These are phyloP conservation scores for Notarius lentiginosus DNA, from an alignment of 2,113 vertebrate genomes.

Conservation along the genomic window DNA sequence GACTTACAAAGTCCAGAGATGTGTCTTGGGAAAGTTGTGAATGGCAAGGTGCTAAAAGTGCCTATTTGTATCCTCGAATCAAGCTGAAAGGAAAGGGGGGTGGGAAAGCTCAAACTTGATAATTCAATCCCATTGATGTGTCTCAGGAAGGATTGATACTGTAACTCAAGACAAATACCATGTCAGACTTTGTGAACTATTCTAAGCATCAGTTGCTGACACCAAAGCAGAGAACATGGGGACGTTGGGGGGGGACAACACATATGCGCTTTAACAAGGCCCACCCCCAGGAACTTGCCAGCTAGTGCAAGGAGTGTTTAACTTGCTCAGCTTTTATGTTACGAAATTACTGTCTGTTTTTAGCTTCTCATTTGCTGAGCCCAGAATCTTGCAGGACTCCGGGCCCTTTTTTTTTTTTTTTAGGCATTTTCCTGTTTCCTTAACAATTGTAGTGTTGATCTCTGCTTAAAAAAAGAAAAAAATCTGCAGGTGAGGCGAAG, in stretches of 20 bases:
- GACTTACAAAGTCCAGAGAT: slow-evolving; percentile 41
- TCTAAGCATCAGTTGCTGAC: slow-evolving; percentile 80
- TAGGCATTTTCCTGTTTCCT: slow-evolving; percentile 17
- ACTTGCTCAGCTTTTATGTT: slow-evolving; percentile 52
- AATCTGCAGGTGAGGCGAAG: slow-evolving; percentile 33
- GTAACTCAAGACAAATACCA: slow-evolving; percentile 77
- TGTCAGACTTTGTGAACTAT: slow-evolving; percentile 80
- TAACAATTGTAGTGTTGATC: slow-evolving; percentile 13
- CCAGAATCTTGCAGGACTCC: slow-evolving; percentile 10
- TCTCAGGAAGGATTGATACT: slow-evolving; percentile 69
- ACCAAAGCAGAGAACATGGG: slow-evolving; percentile 61
- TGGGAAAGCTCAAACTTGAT: slow-evolving; percentile 57
- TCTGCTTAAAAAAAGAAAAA: not conserved
- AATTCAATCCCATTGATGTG: slow-evolving; percentile 74
- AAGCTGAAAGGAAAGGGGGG: slow-evolving; percentile 43
- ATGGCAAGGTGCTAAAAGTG: slow-evolving; percentile 55
- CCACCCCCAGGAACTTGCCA: slow-evolving; percentile 57
- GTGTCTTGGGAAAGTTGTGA: slow-evolving; percentile 58
- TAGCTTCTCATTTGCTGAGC: slow-evolving; percentile 35
- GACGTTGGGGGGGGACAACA: slow-evolving; percentile 45
- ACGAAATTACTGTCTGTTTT: slow-evolving; percentile 57
- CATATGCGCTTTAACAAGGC: slow-evolving; percentile 61
- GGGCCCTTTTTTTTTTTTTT: slow-evolving; percentile 1
- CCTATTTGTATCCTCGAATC: slow-evolving; percentile 59
- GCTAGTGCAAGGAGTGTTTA: slow-evolving; percentile 51